phyloP scores from a whole-genome alignment of 2,797 vertebrate species.

The Alca torda region DNA sequence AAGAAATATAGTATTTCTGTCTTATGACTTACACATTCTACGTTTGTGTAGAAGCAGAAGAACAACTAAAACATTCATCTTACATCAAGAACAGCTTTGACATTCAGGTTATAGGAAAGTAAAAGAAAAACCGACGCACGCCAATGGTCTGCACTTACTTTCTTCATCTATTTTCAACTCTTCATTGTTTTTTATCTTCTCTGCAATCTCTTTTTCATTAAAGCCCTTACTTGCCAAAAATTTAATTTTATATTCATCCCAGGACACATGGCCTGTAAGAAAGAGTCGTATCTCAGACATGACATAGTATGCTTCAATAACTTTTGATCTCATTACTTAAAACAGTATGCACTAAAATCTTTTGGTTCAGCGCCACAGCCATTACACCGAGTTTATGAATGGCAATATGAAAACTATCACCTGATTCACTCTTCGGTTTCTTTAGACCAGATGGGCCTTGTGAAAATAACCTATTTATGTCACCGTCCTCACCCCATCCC shows the following conservation, averaged over 20 bases:
- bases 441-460: not conserved
- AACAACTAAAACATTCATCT: not conserved
- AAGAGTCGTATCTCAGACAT: not conserved
- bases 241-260: slow-evolving; percentile 94
- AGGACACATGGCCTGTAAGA: slow-evolving; percentile 86
- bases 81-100: not conserved
- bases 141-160: slow-evolving; percentile 77
- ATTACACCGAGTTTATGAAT: not conserved
- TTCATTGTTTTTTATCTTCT: slow-evolving; percentile 89
- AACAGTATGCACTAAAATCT: not conserved
- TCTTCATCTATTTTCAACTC: slow-evolving; percentile 95
- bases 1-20: not conserved
- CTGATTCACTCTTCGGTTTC: not conserved
- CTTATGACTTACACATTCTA: not conserved
- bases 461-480: not conserved
- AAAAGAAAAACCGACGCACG: not conserved
- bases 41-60: not conserved
- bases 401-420: not conserved
- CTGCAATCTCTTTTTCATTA: slow-evolving; percentile 85
- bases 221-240: slow-evolving; percentile 96
- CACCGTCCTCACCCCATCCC: not conserved
- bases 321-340: not conserved
- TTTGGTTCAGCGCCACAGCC: not conserved
- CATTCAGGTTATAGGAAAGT: not conserved
- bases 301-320: accelerated